Conservation (phyloP, 2,888 invertebrate species). For the Caenorhabditis virilis region DNA sequence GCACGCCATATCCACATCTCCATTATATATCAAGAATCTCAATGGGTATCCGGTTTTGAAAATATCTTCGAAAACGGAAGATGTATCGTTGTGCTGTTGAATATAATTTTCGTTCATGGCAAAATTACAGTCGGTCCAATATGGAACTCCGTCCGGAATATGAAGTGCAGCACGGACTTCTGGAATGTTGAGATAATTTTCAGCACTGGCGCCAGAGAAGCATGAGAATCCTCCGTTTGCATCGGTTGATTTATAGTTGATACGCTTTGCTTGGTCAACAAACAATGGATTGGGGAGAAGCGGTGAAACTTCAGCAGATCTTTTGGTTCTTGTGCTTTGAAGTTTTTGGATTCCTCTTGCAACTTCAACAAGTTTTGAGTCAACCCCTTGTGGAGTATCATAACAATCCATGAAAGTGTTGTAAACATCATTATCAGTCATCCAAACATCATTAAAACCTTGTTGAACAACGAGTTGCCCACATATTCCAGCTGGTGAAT, state of each 20-base stretch:
- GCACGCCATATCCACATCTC: slow-evolving; percentile 64
- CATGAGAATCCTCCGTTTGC: slow-evolving; percentile 53
- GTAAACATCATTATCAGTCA: slow-evolving; percentile 56
- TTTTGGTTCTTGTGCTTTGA: slow-evolving; percentile 27
- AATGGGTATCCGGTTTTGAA: slow-evolving; percentile 31
- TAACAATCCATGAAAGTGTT: slow-evolving; percentile 59
- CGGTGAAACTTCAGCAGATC: slow-evolving; percentile 40
- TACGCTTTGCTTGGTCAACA: slow-evolving; percentile 51
- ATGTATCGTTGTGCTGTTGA: slow-evolving; percentile 61
- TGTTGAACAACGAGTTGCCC: slow-evolving; percentile 44
- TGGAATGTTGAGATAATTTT: slow-evolving; percentile 44
- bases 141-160: slow-evolving; percentile 32
- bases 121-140: slow-evolving; percentile 54
- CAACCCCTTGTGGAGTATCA: slow-evolving; percentile 10
- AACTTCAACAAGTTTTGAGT: slow-evolving; percentile 21
- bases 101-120: slow-evolving; percentile 58
- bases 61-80: slow-evolving; percentile 53
- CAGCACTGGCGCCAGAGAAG: slow-evolving; percentile 47
- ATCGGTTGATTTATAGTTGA: slow-evolving; percentile 55
- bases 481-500: slow-evolving; percentile 42
- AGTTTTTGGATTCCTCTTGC: slow-evolving; percentile 21
- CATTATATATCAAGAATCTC: slow-evolving; percentile 59
- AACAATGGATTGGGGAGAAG: slow-evolving; percentile 37
- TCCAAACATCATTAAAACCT: slow-evolving; percentile 51
- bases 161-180: slow-evolving; percentile 51